Evolutionary conservation across 1,140 invertebrate genomes (phyloP).

Genomic region (Aphaenogaster ashmeadi): DNA sequence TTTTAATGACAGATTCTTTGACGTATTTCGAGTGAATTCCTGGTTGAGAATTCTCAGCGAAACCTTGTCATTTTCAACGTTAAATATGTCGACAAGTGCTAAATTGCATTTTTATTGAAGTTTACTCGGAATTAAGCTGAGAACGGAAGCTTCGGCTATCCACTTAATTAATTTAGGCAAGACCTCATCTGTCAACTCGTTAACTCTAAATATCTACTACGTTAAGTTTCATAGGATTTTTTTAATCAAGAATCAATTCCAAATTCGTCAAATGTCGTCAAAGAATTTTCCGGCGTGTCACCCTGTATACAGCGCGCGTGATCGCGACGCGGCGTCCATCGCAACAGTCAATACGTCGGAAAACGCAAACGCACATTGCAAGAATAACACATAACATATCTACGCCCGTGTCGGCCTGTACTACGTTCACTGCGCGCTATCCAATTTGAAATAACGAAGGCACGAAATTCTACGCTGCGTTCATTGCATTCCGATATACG

Average conservation of each 20-base stretch:
- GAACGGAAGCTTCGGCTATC: too few relatives aligned
- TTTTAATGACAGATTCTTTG: constrained; percentile 55
- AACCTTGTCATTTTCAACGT: constrained; percentile 10
- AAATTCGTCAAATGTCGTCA: constrained; percentile 32
- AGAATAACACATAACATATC: constrained; percentile 57
- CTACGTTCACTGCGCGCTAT: constrained; percentile 41
- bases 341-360: constrained; percentile 59
- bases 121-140: not conserved
- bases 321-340: constrained; percentile 48
- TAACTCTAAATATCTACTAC: not conserved
- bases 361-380: constrained; percentile 54
- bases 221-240: not conserved
- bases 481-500: constrained; percentile 42
- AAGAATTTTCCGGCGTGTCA: not conserved
- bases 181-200: not conserved
- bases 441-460: constrained; percentile 65
- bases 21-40: constrained; percentile 22
- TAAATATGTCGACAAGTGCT: not conserved
- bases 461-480: constrained; percentile 39
- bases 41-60: constrained; percentile 2
- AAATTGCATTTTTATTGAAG: constrained; percentile 7
- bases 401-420: constrained; percentile 23
- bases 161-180: not conserved
- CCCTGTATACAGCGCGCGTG: not conserved
- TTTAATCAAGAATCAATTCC: not conserved